Conservation (phyloP, 2,797 vertebrate genomes). For the Chrosomus eos region DNA sequence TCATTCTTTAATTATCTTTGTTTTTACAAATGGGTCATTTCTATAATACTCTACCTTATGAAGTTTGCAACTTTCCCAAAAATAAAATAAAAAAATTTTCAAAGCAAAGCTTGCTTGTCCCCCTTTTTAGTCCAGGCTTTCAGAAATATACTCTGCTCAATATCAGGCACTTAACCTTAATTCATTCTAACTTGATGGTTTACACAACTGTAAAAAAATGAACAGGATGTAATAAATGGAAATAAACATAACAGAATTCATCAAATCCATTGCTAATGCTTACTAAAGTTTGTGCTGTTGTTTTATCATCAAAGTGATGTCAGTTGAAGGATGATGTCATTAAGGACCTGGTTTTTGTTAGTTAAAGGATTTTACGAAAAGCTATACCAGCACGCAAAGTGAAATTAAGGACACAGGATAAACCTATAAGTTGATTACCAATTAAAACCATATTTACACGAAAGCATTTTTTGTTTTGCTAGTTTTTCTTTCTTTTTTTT, state of each 20-base stretch:
- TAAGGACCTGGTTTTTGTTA: slow-evolving; percentile 20
- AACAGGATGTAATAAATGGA: neutral
- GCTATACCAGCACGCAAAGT: neutral
- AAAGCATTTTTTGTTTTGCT: neutral
- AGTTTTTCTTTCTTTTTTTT: neutral
- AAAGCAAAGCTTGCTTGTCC: neutral
- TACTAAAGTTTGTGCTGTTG: neutral
- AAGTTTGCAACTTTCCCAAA: neutral
- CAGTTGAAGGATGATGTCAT: slow-evolving; percentile 17
- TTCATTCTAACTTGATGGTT: slow-evolving; percentile 24
- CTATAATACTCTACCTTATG: neutral
- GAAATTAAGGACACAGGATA: neutral
- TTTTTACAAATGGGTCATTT: neutral
- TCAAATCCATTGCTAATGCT: neutral
- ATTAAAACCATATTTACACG: neutral
- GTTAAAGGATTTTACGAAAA: neutral
- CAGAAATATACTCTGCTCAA: slow-evolving; percentile 17
- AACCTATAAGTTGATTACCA: neutral
- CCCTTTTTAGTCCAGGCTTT: neutral
- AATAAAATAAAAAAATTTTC: neutral
- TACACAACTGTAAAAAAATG: slow-evolving; percentile 12
- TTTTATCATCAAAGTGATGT: slow-evolving; percentile 16
- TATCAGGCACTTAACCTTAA: neutral
- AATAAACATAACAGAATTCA: slow-evolving; percentile 14
- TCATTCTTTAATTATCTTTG: neutral